phyloP scores from a whole-genome alignment of 2,888 invertebrate genomes.

The Scaptomyza reducta region DNA sequence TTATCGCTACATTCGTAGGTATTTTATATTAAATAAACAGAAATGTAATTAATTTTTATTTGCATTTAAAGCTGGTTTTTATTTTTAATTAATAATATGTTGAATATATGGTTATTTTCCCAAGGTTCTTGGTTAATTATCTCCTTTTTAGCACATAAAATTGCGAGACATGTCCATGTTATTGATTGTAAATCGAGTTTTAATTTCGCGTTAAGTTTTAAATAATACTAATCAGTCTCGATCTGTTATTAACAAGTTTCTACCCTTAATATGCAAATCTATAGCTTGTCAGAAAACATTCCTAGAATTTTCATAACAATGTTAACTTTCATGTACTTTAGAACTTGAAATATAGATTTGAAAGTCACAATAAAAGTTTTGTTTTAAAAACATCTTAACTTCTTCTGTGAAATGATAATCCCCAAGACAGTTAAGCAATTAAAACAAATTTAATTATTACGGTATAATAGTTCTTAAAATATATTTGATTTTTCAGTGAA shows the following conservation, averaged over 20 bases:
- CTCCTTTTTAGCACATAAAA: background rate
- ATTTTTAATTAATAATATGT: too few relatives aligned
- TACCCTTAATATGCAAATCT: too few relatives aligned
- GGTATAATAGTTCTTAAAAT: too few relatives aligned
- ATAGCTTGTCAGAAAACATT: too few relatives aligned
- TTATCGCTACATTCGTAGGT: background rate
- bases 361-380: too few relatives aligned
- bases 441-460: too few relatives aligned
- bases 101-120: background rate
- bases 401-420: too few relatives aligned
- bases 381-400: too few relatives aligned
- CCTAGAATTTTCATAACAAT: too few relatives aligned
- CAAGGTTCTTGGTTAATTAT: background rate
- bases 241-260: background rate
- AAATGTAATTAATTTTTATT: too few relatives aligned
- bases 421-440: too few relatives aligned
- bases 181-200: background rate
- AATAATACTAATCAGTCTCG: background rate
- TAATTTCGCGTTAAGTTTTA: background rate
- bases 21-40: background rate
- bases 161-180: background rate
- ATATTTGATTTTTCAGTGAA: too few relatives aligned
- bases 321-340: background rate
- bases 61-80: background rate
- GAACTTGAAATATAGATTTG: background rate